Base-by-base conservation (phyloP, 1,140 invertebrate species). In the Potamilus streckersoni region DNA sequence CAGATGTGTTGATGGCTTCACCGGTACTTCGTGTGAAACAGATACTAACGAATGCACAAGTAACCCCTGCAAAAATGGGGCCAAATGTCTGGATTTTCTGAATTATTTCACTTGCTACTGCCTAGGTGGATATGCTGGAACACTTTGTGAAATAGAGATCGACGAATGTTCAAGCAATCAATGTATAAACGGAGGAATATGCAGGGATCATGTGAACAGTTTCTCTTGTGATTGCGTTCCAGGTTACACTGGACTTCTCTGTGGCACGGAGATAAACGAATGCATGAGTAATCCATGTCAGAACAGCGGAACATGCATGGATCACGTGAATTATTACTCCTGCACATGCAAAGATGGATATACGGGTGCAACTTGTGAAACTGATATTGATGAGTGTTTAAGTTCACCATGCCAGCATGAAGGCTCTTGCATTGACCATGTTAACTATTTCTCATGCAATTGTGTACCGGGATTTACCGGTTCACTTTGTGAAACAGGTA, bases 381-480 rank as follows among this genome's bases (percentile, higher is more conserved):
- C 0, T 94, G 98, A 84, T 90, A 95, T 97, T 84, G 95, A 98
- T 89, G 96, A 98, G 88, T 98, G 97, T 90, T 94, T 95, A 78
- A 95, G 94, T 60, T 94, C 95, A 87, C 96, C 96, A 0, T 98
- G 97, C 87, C 92, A 94, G 71, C 96, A 97, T 87, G 95, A 95
- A 0, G 96, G 95, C 16, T 95, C 94, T 0, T 98, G 97, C 85
- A 93, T 95, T 68, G 96, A 98, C 73, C 61, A 74, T 23, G 78
- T 82, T 5, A 76, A 81, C 67, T 74, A 73, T 14, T 84, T 79
- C 69, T 73, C 63, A 61, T 88, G 86, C 70, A 23, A 73, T 19
- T 88, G 86, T 76, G 71, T 93, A 27, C 60, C 76, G 5, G 79
- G 74, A 60, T 79, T 69, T 57, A 63, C 71, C 20, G 82, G 82